Percentiles rank a stretch among this genome's conserved stretches.
phyloP scores from a whole-genome alignment of 1,140 invertebrate genomes.

The Ips typographus region DNA sequence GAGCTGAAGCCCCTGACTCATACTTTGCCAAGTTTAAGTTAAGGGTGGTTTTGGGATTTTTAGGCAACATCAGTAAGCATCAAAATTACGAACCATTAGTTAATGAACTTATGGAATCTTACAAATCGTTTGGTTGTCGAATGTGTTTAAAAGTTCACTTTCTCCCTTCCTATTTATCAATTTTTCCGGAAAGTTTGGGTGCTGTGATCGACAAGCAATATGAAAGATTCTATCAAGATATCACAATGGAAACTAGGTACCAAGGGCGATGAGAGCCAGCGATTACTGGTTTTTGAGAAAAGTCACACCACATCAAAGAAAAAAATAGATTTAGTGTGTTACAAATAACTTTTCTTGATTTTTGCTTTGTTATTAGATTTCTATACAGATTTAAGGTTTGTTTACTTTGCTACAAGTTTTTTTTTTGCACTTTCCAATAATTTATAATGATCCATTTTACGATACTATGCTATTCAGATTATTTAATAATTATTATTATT shows the following conservation, averaged over 20 bases:
- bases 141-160: slow-evolving; percentile 19
- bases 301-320: background rate
- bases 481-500: no score
- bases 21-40: background rate
- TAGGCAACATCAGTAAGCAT: background rate
- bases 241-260: slow-evolving; percentile 28
- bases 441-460: no score
- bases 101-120: slow-evolving; percentile 15
- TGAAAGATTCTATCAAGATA: slow-evolving; percentile 47
- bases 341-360: background rate
- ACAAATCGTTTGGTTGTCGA: slow-evolving; percentile 29
- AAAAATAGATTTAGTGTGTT: background rate
- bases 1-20: no score
- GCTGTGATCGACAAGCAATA: slow-evolving; percentile 23
- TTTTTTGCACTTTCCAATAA: no score
- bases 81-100: slow-evolving; percentile 3
- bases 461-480: no score
- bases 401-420: no score
- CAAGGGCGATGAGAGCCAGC: slow-evolving; percentile 39
- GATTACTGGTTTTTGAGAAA: slow-evolving; percentile 41
- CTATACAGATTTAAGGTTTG: background rate
- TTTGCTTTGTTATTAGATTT: background rate
- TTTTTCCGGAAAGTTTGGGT: no score
- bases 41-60: background rate
- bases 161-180: slow-evolving; percentile 31